Evolutionary conservation across 2,113 vertebrate species (phyloP), one percentile per base, ranked within the genome.

Genomic region (Ornithorhynchus anatinus): DNA sequence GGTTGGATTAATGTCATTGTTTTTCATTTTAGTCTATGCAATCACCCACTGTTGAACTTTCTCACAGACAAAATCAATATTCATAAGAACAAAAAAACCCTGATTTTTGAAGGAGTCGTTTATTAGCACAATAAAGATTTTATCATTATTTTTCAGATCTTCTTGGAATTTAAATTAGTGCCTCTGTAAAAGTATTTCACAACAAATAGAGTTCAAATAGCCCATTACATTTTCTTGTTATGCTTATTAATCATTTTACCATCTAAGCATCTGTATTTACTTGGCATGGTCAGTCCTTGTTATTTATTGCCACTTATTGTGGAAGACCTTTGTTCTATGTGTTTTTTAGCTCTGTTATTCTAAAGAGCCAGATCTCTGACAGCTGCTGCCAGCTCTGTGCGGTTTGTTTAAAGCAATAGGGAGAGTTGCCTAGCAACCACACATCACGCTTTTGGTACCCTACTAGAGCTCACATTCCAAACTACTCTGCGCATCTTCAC

Each of bases 391-490:
- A 92, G 86, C 64, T 79, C 59, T 72, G 0, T 70, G 78, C 35
- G 64, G 79, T 91, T 89, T 93, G 89, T 93, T 93, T 86, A 81
- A 92, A 92, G 93, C 88, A 94, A 91, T 89, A 69, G 85, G 32
- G 51, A 44, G 62, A 47, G 84, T 90, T 87, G 87, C 93, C 77
- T 88, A 88, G 92, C 86, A 93, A 93, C 91, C 79, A 81, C 88
- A 92, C 86, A 91, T 88, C 80, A 79, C 85, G 65, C 63, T 69
- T 75, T 86, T 76, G 86, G 86, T 92, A 89, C 86, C 81, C 78
- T 86, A 74, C 73, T 86, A 65, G 74, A 85, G 88, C 86, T 84
- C 53, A 75, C 84, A 91, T 92, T 92, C 90, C 89, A 76, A 69
- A 72, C 57, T 45, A 57, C 77, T 78, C 77, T 86, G 82, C 79